Conservation (phyloP, 2,797 vertebrate genomes). For the Psittacula echo region DNA sequence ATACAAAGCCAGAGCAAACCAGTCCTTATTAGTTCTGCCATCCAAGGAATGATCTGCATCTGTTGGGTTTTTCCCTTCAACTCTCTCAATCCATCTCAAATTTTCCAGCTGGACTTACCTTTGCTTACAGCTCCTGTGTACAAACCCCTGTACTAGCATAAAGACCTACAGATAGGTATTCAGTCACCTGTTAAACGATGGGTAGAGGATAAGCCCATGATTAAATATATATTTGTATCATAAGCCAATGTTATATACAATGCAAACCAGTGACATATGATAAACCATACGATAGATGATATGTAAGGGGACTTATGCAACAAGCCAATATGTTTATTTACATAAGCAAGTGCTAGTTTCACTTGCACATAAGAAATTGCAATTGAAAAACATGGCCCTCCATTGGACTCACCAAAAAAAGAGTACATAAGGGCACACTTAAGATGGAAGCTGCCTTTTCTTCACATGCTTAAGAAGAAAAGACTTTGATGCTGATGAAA, state of each 20-base stretch:
- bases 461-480: background rate
- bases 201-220: background rate
- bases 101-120: background rate
- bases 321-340: background rate
- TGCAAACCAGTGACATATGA: background rate
- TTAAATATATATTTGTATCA: background rate
- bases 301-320: background rate
- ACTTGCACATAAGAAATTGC: background rate
- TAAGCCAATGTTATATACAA: background rate
- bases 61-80: background rate
- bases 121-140: background rate
- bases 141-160: background rate
- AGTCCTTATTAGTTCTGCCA: background rate
- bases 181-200: background rate
- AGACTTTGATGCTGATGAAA: background rate
- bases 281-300: background rate
- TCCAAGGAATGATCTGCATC: background rate
- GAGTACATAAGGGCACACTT: background rate
- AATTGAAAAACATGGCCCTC: background rate
- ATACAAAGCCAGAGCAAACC: background rate
- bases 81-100: background rate
- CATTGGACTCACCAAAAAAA: background rate
- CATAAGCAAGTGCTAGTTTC: background rate
- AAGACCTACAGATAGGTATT: background rate
- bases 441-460: background rate